Base-by-base conservation (phyloP, 2,888 invertebrate genomes). In the Ornithoptera priamus region DNA sequence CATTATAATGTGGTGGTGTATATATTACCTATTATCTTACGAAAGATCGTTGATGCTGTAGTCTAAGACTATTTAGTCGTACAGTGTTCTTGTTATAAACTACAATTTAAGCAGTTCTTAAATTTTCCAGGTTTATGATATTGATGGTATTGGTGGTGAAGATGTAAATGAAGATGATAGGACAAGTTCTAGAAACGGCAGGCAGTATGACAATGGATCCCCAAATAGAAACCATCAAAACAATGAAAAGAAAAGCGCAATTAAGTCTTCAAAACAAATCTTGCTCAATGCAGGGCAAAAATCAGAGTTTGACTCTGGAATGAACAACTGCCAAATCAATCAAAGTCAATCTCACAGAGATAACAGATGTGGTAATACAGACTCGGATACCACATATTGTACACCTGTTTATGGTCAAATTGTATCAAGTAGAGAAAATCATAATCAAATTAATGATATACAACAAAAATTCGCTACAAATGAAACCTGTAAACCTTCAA, bases 381-480 rank as follows among this genome's bases (percentile, higher is more conserved):
- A 83, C n/a, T 82, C 85, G 2, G 90, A 92, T 70, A 89, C 89
- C 0, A 92, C 93, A 0, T 92, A 91, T 73, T 92, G 93, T 73
- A 90, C 93, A 0, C 90, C 92, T 0, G 88, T 91, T 1, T 91
- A 91, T n/a, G 92, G 93, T 2, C 93, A 92, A 73, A 92, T 92
- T 63, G 90, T 92, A 0, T 92, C 92, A 1, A 88, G 83, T 12
- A 84, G 93, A 78, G 92, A 92, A 78, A 92, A 92, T 69, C 92
- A 92, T 76, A 91, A 90, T 68, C 88, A 92, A 84, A 92, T 92
- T 67, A 90, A 92, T 72, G 92, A 92, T 50, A 92, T 92, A 36
- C 92, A 92, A 74, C 90, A 92, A 67, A 90, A 91, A 68, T 85
- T 90, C 64, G 80, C 89, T 0, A 74, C 83, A 1, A 85, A 81